Evolutionary conservation across 2,113 vertebrate species (phyloP).

Genomic region (Phalacrocorax carbo): DNA sequence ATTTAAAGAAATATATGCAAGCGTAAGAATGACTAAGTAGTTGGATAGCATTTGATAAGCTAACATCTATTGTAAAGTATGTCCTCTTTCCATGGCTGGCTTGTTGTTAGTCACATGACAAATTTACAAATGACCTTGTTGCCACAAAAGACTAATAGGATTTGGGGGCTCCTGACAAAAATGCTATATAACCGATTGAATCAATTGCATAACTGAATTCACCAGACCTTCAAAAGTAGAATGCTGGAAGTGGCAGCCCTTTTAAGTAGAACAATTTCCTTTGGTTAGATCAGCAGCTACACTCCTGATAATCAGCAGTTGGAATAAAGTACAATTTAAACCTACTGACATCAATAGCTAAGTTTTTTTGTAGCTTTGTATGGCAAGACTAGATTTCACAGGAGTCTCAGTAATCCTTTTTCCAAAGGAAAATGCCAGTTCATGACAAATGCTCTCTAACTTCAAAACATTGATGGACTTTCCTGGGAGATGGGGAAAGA

Average conservation of each 20-base stretch:
- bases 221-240: background rate
- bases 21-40: slow-evolving; percentile 58
- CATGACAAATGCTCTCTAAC: slow-evolving; percentile 49
- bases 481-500: slow-evolving; percentile 37
- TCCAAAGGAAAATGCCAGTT: slow-evolving; percentile 56
- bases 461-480: slow-evolving; percentile 52
- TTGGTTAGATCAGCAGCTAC: background rate
- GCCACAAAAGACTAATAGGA: background rate
- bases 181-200: background rate
- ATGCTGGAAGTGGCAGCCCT: background rate
- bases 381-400: slow-evolving; percentile 44
- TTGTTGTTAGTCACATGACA: background rate
- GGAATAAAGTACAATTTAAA: slow-evolving; percentile 44
- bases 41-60: slow-evolving; percentile 44
- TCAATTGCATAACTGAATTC: background rate
- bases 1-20: slow-evolving; percentile 75
- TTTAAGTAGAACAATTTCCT: background rate
- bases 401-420: slow-evolving; percentile 58
- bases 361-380: slow-evolving; percentile 41
- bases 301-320: background rate
- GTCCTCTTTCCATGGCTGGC: background rate
- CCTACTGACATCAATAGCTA: slow-evolving; percentile 34
- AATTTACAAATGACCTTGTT: background rate
- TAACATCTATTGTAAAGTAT: slow-evolving; percentile 42
- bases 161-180: background rate